Percentiles rank a stretch among this genome's conserved stretches.
phyloP scores from a whole-genome alignment of 2,888 invertebrate species.

The Philhelius pedissequus region DNA sequence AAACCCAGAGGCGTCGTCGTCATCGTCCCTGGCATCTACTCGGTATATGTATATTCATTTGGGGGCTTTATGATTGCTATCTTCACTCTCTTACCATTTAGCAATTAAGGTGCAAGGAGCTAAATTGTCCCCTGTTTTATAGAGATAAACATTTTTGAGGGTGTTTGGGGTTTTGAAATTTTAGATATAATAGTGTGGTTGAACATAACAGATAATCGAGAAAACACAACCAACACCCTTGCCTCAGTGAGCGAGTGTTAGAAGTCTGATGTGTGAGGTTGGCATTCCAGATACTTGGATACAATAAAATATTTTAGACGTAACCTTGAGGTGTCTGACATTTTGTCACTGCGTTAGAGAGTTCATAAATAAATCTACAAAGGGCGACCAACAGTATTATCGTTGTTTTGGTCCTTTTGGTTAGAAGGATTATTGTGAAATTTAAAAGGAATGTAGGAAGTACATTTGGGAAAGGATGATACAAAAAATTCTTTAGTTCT shows the following conservation, averaged over 20 bases:
- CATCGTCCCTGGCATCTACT: not conserved
- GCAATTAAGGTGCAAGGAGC: not conserved
- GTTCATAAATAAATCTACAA: not conserved
- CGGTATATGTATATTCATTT: slow-evolving; percentile 1
- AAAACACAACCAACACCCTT: not conserved
- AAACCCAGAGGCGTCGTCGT: not conserved
- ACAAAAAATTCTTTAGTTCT: not conserved
- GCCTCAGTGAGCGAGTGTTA: not conserved
- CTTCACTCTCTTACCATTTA: not conserved
- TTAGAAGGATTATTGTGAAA: not conserved
- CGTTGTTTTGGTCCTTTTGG: not conserved
- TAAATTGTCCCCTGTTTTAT: not conserved
- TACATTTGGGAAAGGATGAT: not conserved
- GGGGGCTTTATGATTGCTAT: not conserved
- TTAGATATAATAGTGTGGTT: not conserved
- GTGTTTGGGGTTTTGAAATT: not conserved
- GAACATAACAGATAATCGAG: not conserved
- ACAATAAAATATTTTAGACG: slow-evolving; percentile 25
- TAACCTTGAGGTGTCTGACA: slow-evolving; percentile 43
- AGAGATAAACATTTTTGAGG: not conserved
- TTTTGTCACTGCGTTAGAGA: not conserved
- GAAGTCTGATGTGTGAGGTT: not conserved
- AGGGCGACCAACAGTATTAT: not conserved
- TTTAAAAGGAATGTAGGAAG: not conserved
- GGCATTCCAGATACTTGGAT: not conserved